Conservation (phyloP, 2,888 invertebrate species). For the Micropterix aruncella region DNA sequence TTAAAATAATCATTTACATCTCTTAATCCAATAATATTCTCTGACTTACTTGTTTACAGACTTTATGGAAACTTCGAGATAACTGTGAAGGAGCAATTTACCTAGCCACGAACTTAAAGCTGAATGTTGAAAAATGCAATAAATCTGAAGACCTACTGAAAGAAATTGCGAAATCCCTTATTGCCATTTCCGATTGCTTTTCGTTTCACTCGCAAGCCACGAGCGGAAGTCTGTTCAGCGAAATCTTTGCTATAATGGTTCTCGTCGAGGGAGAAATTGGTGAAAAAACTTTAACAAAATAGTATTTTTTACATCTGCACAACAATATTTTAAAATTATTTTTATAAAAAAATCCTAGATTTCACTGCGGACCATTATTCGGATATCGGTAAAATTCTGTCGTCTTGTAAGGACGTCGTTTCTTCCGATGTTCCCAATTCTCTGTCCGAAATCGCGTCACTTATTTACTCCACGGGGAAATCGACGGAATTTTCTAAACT, state of each 20-base stretch:
- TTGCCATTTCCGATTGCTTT: conserved; percentile 17
- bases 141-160: conserved; percentile 18
- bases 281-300: no score
- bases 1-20: background rate
- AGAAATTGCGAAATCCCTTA: conserved; percentile 18
- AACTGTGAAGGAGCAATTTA: conserved; percentile 20
- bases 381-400: conserved; percentile 54
- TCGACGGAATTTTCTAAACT: conserved; percentile 32
- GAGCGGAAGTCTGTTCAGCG: conserved; percentile 33
- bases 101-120: conserved; percentile 18
- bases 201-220: conserved; percentile 30
- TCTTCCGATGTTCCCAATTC: conserved; percentile 60
- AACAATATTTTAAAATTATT: no score
- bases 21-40: background rate
- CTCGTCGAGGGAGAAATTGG: conserved; percentile 35
- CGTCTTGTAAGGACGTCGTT: conserved; percentile 51
- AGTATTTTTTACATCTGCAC: background rate
- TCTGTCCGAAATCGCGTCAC: conserved; percentile 28
- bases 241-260: conserved; percentile 38
- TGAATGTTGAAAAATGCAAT: conserved; percentile 18
- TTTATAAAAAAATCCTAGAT: conserved; percentile 24
- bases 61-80: conserved; percentile 18
- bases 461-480: conserved; percentile 27
- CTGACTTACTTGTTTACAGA: conserved; percentile 17
- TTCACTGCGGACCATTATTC: conserved; percentile 49